phyloP scores from a whole-genome alignment of 2,888 invertebrate species.

The Tanytarsus gracilentus region DNA sequence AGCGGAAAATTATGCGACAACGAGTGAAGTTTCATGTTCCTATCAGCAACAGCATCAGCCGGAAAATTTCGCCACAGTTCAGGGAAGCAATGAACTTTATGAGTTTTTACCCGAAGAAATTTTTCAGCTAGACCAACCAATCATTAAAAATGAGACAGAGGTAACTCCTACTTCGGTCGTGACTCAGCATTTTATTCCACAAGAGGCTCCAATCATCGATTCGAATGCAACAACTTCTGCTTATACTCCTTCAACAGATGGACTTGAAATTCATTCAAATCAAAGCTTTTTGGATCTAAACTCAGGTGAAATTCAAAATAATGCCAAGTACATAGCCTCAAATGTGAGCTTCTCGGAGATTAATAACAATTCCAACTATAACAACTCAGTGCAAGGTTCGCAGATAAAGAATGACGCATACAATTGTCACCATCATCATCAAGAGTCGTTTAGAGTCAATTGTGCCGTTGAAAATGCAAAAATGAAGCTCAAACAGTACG shows the following conservation, averaged over 20 bases:
- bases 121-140: slow-evolving; percentile 65
- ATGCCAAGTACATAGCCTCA: not conserved
- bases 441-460: not conserved
- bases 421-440: not conserved
- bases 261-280: not conserved
- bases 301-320: slow-evolving; percentile 10
- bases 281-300: slow-evolving; percentile 17
- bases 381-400: not conserved
- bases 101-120: slow-evolving; percentile 66
- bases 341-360: not conserved
- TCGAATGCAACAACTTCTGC: not conserved
- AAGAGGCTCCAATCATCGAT: not conserved
- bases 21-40: no score
- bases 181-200: not conserved
- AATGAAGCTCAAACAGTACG: not conserved
- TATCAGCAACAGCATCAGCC: slow-evolving; percentile 4
- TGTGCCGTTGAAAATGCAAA: slow-evolving; percentile 2
- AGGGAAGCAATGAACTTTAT: slow-evolving; percentile 47
- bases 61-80: not conserved
- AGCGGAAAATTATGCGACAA: not conserved
- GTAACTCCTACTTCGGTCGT: not conserved
- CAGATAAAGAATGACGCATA: not conserved
- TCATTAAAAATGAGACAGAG: slow-evolving; percentile 35
- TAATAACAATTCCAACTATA: slow-evolving; percentile 10
- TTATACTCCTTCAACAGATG: not conserved